Conservation (phyloP, 2,113 vertebrate genomes). For the Microtus montanus region DNA sequence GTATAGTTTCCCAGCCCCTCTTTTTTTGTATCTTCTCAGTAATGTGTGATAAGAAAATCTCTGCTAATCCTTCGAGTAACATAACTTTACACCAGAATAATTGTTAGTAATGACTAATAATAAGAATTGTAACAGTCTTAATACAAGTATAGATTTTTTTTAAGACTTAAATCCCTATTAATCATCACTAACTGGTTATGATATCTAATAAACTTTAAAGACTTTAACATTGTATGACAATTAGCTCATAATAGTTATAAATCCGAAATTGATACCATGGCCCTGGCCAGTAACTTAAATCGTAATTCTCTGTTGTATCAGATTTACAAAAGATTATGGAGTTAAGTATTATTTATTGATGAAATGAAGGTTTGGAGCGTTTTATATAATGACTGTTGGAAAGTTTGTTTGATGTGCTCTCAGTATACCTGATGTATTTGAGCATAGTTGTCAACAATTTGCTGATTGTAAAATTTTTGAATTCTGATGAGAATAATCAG, state of each 20-base stretch:
- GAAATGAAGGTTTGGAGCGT: constrained; percentile 53
- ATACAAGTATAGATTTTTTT: constrained; percentile 41
- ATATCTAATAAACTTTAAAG: constrained; percentile 28
- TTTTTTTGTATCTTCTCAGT: background rate
- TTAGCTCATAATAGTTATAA: background rate
- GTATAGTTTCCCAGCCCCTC: background rate
- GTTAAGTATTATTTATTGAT: constrained; percentile 23
- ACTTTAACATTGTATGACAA: constrained; percentile 12
- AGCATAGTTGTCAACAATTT: constrained; percentile 49
- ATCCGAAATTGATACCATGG: constrained; percentile 39
- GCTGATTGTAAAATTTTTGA: constrained; percentile 43
- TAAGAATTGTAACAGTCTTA: constrained; percentile 35
- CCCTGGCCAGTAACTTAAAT: constrained; percentile 28
- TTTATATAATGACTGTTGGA: constrained; percentile 24
- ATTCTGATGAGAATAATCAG: constrained; percentile 44
- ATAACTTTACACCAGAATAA: constrained; percentile 3
- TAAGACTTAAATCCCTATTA: constrained; percentile 36
- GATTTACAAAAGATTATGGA: constrained; percentile 15
- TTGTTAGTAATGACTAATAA: background rate
- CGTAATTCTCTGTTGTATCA: background rate
- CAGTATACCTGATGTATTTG: constrained; percentile 47
- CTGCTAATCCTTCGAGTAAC: background rate
- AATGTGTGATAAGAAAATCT: constrained; percentile 25
- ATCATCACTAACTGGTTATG: constrained; percentile 40
- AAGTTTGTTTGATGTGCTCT: background rate